Evolutionary conservation across 2,113 vertebrate species (phyloP).

Genomic region (cat (Felis catus)): F.catus_Fca126_mat1.0 CM031423.1:13051001-13051500

Average conservation of each 20-base stretch:
- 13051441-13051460: not conserved
- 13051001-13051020: not conserved
- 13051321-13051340: not conserved
- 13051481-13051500: not conserved
- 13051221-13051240: not conserved
- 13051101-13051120: no score
- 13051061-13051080: not conserved
- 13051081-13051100: no score
- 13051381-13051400: not conserved
- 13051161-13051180: not conserved
- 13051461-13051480: not conserved
- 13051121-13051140: not conserved
- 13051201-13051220: slow-evolving; percentile 7
- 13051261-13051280: slow-evolving; percentile 7
- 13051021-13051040: not conserved
- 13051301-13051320: slow-evolving; percentile 27
- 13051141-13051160: not conserved
- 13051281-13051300: slow-evolving; percentile 26
- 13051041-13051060: not conserved
- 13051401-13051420: not conserved
- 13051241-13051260: not conserved
- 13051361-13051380: slow-evolving; percentile 11
- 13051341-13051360: not conserved
- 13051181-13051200: not conserved
- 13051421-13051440: not conserved